Base-by-base conservation (phyloP, 2,113 vertebrate species). In the Naja naja region DNA sequence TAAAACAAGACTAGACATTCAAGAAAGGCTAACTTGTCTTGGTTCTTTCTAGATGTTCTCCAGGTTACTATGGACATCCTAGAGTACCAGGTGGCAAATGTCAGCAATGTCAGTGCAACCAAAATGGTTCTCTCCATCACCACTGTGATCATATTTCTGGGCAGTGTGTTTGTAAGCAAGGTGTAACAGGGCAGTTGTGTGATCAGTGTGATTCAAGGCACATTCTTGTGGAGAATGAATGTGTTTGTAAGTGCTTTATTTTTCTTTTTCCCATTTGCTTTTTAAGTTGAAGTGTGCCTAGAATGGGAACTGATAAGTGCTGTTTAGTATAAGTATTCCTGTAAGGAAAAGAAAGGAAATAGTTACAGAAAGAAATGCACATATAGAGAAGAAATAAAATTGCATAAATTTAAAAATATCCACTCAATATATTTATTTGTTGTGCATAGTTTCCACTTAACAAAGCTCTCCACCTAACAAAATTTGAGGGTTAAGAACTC, bases 61-160 rank as follows among this genome's bases (percentile, higher is more conserved):
- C 93, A 1, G 98, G 99, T 95, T 99, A 98, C 95, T 97, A 98
- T 0, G 99, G 99, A 8, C 97, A 98, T 95, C 99, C 99, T 1
- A 95, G 91, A 0, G 43, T 60, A 20, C 94, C 94, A 0, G 97
- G 97, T 0, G 98, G 98, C 5, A 94, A 39, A 43, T 99, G 99
- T 94, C 95, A 89, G 1, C 93, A 0, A 0, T 99, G 99, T 90
- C 92, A 30, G 69, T 99, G 99, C 96, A 98, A 96, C 23, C 94
- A 54, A 0, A 96, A 93, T 0, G 99, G 99, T 2, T 99, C 99
- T 0, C 4, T 98, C 7, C 97, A 98, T 0, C 2, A 85, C 0
- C 88, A 95, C 8, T 99, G 99, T 34, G 96, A 99, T 6, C n/a
- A 11, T 0, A 20, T 60, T 81, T 98, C 96, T 0, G 99, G 99